phyloP scores from a whole-genome alignment of 64 coral and sea anemone species.

The Porites australiensis region DNA sequence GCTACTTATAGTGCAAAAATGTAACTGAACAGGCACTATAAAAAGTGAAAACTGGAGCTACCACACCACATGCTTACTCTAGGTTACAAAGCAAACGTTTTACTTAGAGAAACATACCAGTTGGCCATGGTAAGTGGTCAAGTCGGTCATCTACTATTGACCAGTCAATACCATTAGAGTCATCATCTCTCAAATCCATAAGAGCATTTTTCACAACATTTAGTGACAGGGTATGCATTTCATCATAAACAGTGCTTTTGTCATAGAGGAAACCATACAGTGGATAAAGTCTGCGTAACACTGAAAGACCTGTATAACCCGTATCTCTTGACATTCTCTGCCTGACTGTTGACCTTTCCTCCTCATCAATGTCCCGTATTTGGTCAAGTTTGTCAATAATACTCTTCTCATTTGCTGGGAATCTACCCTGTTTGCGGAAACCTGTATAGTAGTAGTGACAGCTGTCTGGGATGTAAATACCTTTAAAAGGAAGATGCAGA shows the following conservation, averaged over 20 bases:
- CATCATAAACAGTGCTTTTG: constrained; percentile 36
- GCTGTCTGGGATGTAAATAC: constrained; percentile 39
- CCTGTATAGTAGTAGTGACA: constrained; percentile 53
- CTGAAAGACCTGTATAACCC: constrained; percentile 62
- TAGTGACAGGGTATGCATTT: constrained; percentile 60
- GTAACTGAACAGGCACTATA: neutral
- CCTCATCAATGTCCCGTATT: constrained; percentile 29
- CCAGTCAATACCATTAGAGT: constrained; percentile 40
- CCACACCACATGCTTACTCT: neutral
- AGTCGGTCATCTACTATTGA: constrained; percentile 14
- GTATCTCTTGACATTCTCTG: constrained; percentile 17
- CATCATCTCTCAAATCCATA: constrained; percentile 30
- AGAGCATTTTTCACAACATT: constrained; percentile 58
- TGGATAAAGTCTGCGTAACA: constrained; percentile 31
- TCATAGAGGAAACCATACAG: constrained; percentile 63
- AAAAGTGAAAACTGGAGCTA: neutral
- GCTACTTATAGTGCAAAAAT: neutral
- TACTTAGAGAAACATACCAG: neutral
- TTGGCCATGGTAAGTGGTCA: constrained; percentile 48
- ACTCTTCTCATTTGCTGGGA: constrained; percentile 36
- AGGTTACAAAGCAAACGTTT: neutral
- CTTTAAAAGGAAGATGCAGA: neutral
- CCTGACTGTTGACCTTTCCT: constrained; percentile 40
- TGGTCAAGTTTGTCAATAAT: constrained; percentile 21
- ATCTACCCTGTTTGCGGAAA: constrained; percentile 31